phyloP scores from a whole-genome alignment of 2,113 vertebrate genomes.

The Limanda limanda region DNA sequence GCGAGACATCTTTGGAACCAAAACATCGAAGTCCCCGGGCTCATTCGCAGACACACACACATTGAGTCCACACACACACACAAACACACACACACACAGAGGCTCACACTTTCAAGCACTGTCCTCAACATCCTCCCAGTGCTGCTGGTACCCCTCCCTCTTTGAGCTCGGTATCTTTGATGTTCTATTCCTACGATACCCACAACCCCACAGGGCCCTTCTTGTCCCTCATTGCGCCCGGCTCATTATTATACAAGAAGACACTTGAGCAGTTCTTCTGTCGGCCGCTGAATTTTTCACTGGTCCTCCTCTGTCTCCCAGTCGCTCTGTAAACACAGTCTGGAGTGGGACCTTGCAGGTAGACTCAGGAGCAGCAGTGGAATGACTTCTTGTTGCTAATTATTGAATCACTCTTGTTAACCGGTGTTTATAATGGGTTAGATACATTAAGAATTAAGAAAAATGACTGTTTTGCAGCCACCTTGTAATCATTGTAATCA shows the following conservation, averaged over 20 bases:
- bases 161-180: constrained; percentile 60
- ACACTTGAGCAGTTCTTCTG: constrained; percentile 38
- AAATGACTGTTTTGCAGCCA: neutral
- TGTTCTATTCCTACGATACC: constrained; percentile 59
- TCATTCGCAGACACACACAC: constrained; percentile 22
- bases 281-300: constrained; percentile 43
- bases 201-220: constrained; percentile 52
- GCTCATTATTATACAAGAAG: constrained; percentile 61
- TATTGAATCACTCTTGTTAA: constrained; percentile 27
- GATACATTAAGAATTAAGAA: neutral
- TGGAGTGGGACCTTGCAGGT: constrained; percentile 20
- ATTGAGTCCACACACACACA: neutral
- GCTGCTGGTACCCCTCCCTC: constrained; percentile 48
- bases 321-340: constrained; percentile 29
- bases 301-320: constrained; percentile 28
- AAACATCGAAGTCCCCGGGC: constrained; percentile 58
- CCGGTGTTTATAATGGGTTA: constrained; percentile 20
- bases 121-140: constrained; percentile 57
- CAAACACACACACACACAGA: too few species aligned
- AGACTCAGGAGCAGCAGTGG: neutral
- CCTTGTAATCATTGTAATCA: neutral
- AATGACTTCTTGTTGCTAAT: constrained; percentile 21
- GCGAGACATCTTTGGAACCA: constrained; percentile 58
- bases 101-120: constrained; percentile 45
- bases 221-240: constrained; percentile 49